Conservation (phyloP, 2,888 invertebrate genomes). For the Corbicula japonica region DNA sequence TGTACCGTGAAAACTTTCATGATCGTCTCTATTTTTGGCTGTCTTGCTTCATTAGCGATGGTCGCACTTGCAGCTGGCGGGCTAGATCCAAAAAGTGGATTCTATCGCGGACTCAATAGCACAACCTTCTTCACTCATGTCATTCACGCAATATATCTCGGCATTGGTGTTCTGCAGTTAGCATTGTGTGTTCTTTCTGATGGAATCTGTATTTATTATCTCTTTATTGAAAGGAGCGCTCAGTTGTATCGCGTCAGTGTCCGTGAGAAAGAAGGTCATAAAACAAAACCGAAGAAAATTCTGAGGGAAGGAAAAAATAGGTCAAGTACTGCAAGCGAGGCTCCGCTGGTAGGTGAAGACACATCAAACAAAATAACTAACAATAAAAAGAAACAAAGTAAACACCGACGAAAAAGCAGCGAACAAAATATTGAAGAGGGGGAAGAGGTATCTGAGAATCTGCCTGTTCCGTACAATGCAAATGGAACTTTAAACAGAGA, state of each 20-base stretch:
- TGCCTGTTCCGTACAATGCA: constrained; percentile 20
- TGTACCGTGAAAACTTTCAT: constrained; percentile 76
- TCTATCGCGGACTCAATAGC: constrained; percentile 66
- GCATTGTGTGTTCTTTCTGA: constrained; percentile 72
- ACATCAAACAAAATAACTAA: constrained; percentile 6
- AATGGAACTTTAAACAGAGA: background rate
- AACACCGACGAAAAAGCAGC: no score
- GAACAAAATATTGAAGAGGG: constrained; percentile 4
- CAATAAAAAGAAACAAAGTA: constrained; percentile 21
- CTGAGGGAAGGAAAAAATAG: constrained; percentile 9
- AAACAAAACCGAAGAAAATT: background rate
- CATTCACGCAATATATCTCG: constrained; percentile 75
- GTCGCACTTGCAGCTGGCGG: constrained; percentile 79
- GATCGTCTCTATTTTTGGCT: constrained; percentile 70
- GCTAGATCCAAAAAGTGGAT: constrained; percentile 75
- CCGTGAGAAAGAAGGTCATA: constrained; percentile 6
- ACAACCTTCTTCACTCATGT: constrained; percentile 68
- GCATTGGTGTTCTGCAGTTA: constrained; percentile 73
- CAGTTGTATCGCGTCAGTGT: constrained; percentile 22
- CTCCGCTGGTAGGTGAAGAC: constrained; percentile 24
- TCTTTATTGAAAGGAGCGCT: constrained; percentile 65
- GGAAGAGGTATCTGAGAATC: background rate
- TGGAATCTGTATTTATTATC: constrained; percentile 75
- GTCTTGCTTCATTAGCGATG: constrained; percentile 74
- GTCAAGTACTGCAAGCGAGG: constrained; percentile 39